Evolutionary conservation across 2,888 invertebrate species (phyloP), one percentile per base, ranked within the genome.

Genomic region (Pachydiplax longipennis): DNA sequence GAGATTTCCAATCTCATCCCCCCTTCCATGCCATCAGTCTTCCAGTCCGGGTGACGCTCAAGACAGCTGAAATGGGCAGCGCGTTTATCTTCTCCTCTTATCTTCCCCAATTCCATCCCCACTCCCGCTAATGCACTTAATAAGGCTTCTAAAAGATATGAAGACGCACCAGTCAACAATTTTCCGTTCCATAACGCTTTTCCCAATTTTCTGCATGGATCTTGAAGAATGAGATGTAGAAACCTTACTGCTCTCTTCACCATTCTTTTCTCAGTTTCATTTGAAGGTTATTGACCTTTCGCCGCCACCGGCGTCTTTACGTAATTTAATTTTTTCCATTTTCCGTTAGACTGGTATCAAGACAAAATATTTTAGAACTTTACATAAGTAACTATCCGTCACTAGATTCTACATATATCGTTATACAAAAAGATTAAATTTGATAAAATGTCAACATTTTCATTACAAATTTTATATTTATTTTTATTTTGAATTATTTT

Each of bases 41-140:
- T 87, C 87, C 58, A 2, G 58, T 35, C 58, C 18, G 58, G 58
- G 58, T 44, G 83, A 61, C 83, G 58, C 83, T 31, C 18, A 35
- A 61, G 87, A 87, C 87, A 87, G 87, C 87, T 61, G 87, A 61
- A 87, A 87, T 87, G 87, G 87, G 87, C 87, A 87, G 61, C 61
- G 61, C 87, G 87, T 87, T 87, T 87, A 61, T 87, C 87, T 87
- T 87, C n/a, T 0, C 37, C 37, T 2, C 53, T 53, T 18, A 13
- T 15, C 31, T 22, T n/a, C n/a, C 58, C 87, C 87, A 18, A 58
- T 18, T 61, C 37, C 87, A 12, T 22, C 0, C 35, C 35, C 53
- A 4, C 2, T 8, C 58, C 35, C 35, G 53, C 82, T 82, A 82
- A 82, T 82, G 82, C 82, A 82, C 82, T 82, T 82, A 82, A 82